phyloP scores from a whole-genome alignment of 2,797 vertebrate species.

The Siniperca scherzeri region DNA sequence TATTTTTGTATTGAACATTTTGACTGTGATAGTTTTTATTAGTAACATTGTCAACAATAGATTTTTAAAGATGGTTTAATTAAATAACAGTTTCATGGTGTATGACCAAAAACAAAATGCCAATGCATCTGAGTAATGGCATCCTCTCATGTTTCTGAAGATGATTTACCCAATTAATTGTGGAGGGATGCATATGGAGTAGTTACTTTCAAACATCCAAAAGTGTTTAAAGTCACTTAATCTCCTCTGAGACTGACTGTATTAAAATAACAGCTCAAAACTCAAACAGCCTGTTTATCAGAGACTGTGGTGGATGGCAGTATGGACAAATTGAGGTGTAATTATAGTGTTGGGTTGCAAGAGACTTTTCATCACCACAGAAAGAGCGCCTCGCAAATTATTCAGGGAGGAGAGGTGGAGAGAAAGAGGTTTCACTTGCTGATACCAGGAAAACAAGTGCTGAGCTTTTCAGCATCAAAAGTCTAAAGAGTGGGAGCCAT shows the following conservation, averaged over 20 bases:
- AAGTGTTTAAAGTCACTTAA: conserved; percentile 64
- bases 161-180: conserved; percentile 50
- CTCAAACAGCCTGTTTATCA: conserved; percentile 69
- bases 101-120: conserved; percentile 29
- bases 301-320: conserved; percentile 39
- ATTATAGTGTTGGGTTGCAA: conserved; percentile 66
- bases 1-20: background rate
- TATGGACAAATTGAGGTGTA: conserved; percentile 67
- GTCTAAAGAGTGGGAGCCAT: conserved; percentile 49
- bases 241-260: conserved; percentile 58
- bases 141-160: conserved; percentile 31
- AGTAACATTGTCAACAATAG: background rate
- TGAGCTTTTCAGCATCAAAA: conserved; percentile 52
- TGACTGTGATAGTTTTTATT: background rate
- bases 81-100: background rate
- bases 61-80: background rate
- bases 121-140: conserved; percentile 2
- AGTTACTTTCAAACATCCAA: conserved; percentile 48
- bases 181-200: conserved; percentile 20
- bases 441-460: conserved; percentile 55
- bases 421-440: conserved; percentile 36
- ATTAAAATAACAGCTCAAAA: conserved; percentile 68
- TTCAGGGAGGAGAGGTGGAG: conserved; percentile 46
- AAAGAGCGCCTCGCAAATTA: conserved; percentile 60
- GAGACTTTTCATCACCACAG: conserved; percentile 61